Conservation (phyloP, 2,888 invertebrate genomes). For the Sycophila texana region DNA sequence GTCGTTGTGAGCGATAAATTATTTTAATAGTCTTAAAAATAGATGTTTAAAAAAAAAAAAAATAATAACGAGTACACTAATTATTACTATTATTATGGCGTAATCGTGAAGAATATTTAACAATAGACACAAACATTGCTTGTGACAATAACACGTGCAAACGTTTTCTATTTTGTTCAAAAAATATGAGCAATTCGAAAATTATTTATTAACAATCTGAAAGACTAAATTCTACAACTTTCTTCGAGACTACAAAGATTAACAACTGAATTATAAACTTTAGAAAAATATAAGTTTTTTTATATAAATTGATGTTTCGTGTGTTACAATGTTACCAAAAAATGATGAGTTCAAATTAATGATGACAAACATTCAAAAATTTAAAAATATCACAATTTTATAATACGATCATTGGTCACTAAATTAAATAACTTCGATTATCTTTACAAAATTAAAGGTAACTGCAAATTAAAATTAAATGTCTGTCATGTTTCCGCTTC, state of each 20-base stretch:
- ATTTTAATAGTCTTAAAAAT: slow-evolving; percentile 7
- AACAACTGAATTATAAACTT: background rate
- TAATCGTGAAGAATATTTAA: slow-evolving; percentile 5
- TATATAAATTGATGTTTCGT: background rate
- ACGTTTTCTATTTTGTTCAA: slow-evolving; percentile 12
- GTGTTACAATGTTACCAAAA: background rate
- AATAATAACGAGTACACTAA: slow-evolving; percentile 29
- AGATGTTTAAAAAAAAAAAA: slow-evolving; percentile 19
- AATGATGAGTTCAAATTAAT: background rate
- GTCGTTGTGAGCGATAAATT: background rate
- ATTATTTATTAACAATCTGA: background rate
- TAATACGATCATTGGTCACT: background rate
- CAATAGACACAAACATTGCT: background rate
- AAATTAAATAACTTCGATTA: background rate
- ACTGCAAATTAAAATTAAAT: slow-evolving; percentile 11
- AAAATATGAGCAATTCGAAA: slow-evolving; percentile 13
- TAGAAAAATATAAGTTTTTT: background rate
- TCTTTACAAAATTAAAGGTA: background rate
- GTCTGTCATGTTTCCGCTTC: slow-evolving; percentile 19
- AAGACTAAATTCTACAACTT: slow-evolving; percentile 2
- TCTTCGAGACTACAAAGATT: no score
- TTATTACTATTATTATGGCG: slow-evolving; percentile 11
- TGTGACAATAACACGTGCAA: slow-evolving; percentile 25
- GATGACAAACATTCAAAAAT: background rate
- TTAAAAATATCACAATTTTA: slow-evolving; percentile 26